phyloP scores from a whole-genome alignment of 2,797 vertebrate genomes.

The Myotis findleyi region DNA sequence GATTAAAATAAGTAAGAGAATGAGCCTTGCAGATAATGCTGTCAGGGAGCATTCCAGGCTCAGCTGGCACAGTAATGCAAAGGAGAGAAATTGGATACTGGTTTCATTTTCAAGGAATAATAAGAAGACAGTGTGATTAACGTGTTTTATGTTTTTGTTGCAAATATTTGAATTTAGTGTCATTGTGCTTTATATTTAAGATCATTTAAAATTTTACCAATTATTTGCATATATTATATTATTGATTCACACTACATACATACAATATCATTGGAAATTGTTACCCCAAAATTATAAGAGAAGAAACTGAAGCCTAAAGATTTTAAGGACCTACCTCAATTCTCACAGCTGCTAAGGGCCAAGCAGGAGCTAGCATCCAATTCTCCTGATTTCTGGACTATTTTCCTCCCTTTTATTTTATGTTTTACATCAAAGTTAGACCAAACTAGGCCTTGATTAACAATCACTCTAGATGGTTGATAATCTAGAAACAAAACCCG shows the following conservation, averaged over 20 bases:
- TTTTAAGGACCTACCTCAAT: not conserved
- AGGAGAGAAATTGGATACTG: not conserved
- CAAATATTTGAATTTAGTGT: not conserved
- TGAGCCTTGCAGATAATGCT: constrained; percentile 12
- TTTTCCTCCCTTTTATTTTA: not conserved
- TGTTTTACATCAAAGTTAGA: not conserved
- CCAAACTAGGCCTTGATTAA: not conserved
- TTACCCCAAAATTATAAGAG: not conserved
- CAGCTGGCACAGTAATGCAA: not conserved
- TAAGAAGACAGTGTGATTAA: not conserved
- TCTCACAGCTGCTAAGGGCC: not conserved
- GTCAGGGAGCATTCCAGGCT: not conserved
- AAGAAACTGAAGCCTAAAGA: not conserved
- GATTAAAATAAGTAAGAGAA: constrained; percentile 13
- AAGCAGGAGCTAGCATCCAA: not conserved
- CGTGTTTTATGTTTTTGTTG: not conserved
- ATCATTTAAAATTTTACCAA: not conserved
- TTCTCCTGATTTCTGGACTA: not conserved
- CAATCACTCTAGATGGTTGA: not conserved
- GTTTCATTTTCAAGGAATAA: not conserved
- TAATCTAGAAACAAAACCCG: not conserved
- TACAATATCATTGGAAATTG: not conserved
- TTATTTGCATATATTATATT: not conserved
- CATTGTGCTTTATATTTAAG: not conserved
- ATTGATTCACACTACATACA: not conserved